Conservation (phyloP, 1,140 invertebrate genomes). For the Bombyx mandarina region DNA sequence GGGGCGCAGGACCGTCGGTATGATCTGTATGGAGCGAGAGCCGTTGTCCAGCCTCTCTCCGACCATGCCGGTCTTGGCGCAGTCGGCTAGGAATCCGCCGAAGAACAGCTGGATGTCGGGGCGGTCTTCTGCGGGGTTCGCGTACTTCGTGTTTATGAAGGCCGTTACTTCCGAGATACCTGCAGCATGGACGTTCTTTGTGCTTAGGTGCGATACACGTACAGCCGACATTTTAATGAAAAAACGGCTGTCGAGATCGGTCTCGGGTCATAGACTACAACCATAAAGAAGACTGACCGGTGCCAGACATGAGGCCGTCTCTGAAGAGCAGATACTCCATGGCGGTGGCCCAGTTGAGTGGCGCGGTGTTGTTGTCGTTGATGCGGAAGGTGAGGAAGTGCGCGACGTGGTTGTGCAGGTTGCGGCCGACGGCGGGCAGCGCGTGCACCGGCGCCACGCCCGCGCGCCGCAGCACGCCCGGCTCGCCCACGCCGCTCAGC, state of each 20-base stretch:
- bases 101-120: conserved; percentile 92
- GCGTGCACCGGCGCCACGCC: conserved; percentile 79
- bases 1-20: conserved; percentile 80
- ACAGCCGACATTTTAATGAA: too few relatives aligned
- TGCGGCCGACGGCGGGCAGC: conserved; percentile 88
- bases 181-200: conserved; percentile 24
- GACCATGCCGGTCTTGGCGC: conserved; percentile 87
- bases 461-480: conserved; percentile 77
- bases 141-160: conserved; percentile 86
- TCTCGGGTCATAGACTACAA: too few relatives aligned
- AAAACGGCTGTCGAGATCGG: too few relatives aligned
- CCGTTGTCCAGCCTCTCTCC: conserved; percentile 78
- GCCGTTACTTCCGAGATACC: conserved; percentile 87
- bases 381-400: conserved; percentile 83
- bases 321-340: conserved; percentile 89
- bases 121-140: conserved; percentile 80
- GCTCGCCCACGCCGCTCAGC: conserved; percentile 86
- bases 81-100: conserved; percentile 85
- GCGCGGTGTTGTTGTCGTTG: conserved; percentile 85
- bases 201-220: too few relatives aligned
- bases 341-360: conserved; percentile 89
- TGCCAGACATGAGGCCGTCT: conserved; percentile 88
- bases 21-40: conserved; percentile 75
- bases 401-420: conserved; percentile 90
- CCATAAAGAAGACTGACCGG: conserved; percentile 62